Conservation (phyloP, 2,888 invertebrate genomes). For the Timandra comae region DNA sequence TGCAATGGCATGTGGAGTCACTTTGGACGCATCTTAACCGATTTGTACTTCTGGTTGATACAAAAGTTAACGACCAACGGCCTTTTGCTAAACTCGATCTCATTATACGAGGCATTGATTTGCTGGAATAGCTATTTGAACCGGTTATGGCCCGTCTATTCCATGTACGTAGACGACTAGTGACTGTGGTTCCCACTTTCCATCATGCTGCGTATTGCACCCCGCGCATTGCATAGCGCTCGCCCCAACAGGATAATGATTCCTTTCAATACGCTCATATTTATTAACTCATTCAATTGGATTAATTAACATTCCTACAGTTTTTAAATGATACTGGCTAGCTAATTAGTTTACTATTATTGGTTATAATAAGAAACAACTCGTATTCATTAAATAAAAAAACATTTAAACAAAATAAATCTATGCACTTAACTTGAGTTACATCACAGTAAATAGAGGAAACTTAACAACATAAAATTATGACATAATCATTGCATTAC, state of each 20-base stretch:
- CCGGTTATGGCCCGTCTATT: conserved; percentile 46
- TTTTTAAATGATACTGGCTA: too few species aligned
- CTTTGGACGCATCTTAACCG: conserved; percentile 55
- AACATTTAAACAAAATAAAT: too few species aligned
- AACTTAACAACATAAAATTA: too few species aligned
- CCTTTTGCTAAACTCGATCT: conserved; percentile 42
- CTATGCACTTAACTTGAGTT: too few species aligned
- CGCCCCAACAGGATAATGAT: conserved; percentile 15
- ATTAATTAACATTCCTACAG: too few species aligned
- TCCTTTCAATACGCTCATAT: conserved; percentile 11
- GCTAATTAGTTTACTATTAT: too few species aligned
- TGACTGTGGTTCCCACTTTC: conserved; percentile 40
- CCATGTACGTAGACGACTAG: conserved; percentile 41
- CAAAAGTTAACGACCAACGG: conserved; percentile 40
- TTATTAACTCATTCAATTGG: too few species aligned
- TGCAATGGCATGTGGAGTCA: conserved; percentile 56
- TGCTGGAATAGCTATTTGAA: conserved; percentile 49
- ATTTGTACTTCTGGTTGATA: conserved; percentile 32
- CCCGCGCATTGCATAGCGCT: too few species aligned
- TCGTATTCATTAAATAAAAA: too few species aligned
- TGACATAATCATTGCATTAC: too few species aligned
- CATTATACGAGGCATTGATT: conserved; percentile 55
- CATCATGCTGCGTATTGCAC: conserved; percentile 26
- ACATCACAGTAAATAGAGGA: too few species aligned
- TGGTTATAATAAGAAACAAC: too few species aligned